These are phyloP conservation scores for Habropoda laboriosa DNA, from an alignment of 1,140 invertebrate species.

Conservation along the genomic window DNA sequence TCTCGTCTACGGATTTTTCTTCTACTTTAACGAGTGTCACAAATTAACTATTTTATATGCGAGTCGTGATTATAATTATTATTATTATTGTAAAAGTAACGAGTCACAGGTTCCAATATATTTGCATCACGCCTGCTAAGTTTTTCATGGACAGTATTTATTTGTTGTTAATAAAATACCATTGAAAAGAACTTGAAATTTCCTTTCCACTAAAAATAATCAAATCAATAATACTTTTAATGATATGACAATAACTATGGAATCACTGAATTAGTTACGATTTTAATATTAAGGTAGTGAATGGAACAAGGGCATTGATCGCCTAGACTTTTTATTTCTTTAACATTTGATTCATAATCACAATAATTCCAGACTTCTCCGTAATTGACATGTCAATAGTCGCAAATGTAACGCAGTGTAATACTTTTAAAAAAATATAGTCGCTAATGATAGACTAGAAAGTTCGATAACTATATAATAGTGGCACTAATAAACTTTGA, in stretches of 20 bases:
- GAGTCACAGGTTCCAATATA: conserved; percentile 41
- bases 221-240: background rate
- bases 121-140: conserved; percentile 62
- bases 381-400: conserved; percentile 68
- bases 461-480: conserved; percentile 54
- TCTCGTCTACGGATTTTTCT: conserved; percentile 2
- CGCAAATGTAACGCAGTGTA: conserved; percentile 66
- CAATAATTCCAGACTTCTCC: conserved; percentile 66
- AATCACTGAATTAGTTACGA: too few relatives aligned
- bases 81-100: conserved; percentile 20
- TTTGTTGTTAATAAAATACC: conserved; percentile 78
- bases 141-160: conserved; percentile 78
- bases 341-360: conserved; percentile 70
- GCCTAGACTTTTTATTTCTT: conserved; percentile 68
- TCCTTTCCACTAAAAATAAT: background rate
- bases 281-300: background rate
- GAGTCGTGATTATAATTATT: conserved; percentile 19
- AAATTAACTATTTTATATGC: conserved; percentile 41
- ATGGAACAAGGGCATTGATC: background rate
- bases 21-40: conserved; percentile 17
- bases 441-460: conserved; percentile 68
- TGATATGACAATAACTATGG: too few relatives aligned
- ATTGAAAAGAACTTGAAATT: conserved; percentile 47
- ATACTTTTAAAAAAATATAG: conserved; percentile 68
- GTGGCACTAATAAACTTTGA: conserved; percentile 61